Evolutionary conservation across 2,797 vertebrate genomes (phyloP).

Genomic region (Coranthus polyacanthus): DNA sequence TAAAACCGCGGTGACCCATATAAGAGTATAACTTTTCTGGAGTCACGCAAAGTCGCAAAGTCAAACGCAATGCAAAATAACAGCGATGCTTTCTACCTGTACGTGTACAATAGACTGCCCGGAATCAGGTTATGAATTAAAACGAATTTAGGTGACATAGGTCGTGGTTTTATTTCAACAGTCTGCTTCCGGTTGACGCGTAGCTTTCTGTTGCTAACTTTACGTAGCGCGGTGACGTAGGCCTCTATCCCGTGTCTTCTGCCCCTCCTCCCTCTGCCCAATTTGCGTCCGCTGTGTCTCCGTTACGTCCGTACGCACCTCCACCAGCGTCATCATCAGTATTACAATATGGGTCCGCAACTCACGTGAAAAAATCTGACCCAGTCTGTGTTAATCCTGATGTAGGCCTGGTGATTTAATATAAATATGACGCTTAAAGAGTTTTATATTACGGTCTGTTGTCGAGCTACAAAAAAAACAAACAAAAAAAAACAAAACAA

Average conservation of each 20-base stretch:
- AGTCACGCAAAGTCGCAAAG: accelerated
- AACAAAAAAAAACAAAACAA: too few relatives aligned
- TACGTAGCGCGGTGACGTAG: constrained; percentile 62
- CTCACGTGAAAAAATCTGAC: constrained; percentile 59
- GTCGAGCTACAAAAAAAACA: too few relatives aligned
- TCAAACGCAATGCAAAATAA: accelerated
- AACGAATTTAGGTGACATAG: accelerated
- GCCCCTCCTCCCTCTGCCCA: constrained; percentile 76
- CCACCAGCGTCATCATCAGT: constrained; percentile 78
- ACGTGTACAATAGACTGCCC: accelerated
- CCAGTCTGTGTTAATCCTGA: constrained; percentile 49
- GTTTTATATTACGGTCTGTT: too few relatives aligned
- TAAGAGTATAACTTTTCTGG: accelerated
- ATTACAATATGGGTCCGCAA: constrained; percentile 67
- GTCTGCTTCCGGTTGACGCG: constrained; percentile 9
- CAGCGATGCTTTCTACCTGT: accelerated
- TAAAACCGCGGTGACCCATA: constrained; percentile 4
- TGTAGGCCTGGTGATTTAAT: constrained; percentile 1
- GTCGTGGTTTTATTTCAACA: constrained; percentile 1
- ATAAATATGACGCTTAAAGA: background rate
- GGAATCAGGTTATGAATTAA: background rate
- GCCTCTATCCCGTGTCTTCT: constrained; percentile 62
- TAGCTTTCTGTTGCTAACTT: background rate
- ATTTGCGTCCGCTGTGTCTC: constrained; percentile 81
- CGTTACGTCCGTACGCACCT: constrained; percentile 81